Conservation (phyloP, 2,888 invertebrate genomes). For the Habroteleia sp. region DNA sequence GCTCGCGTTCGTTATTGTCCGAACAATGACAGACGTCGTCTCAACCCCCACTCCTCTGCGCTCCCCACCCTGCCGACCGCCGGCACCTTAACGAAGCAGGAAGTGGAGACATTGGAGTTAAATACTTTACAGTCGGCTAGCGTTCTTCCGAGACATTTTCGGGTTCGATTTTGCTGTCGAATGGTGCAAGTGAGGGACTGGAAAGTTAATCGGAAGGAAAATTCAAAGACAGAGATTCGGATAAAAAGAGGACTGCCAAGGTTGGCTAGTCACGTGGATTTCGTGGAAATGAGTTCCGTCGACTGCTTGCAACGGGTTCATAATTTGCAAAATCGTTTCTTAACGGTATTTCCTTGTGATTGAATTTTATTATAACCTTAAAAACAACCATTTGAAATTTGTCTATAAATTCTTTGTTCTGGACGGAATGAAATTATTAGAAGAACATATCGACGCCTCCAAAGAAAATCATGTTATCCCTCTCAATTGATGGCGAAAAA, state of each 20-base stretch:
- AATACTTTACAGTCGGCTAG: slow-evolving; percentile 54
- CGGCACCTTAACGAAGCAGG: slow-evolving; percentile 43
- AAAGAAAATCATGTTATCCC: too few species aligned
- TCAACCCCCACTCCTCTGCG: slow-evolving; percentile 27
- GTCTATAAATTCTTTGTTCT: too few species aligned
- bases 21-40: slow-evolving; percentile 16
- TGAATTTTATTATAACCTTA: too few species aligned
- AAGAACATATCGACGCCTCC: too few species aligned
- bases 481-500: too few species aligned
- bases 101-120: slow-evolving; percentile 37
- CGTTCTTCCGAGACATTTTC: slow-evolving; percentile 33
- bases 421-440: too few species aligned
- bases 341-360: too few species aligned
- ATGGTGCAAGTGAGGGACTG: slow-evolving; percentile 5
- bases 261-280: too few species aligned
- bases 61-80: slow-evolving; percentile 9
- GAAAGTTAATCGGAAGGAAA: slow-evolving; percentile 31
- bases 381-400: too few species aligned
- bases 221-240: slow-evolving; percentile 2
- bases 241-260: slow-evolving; percentile 8
- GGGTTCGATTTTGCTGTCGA: slow-evolving; percentile 4
- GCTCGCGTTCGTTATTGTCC: slow-evolving; percentile 52
- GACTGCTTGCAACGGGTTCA: too few species aligned
- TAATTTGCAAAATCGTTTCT: too few species aligned
- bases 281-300: too few species aligned